Percentiles rank a stretch among this genome's conserved stretches.
Evolutionary conservation across 2,888 invertebrate species (phyloP).

Genomic region (Ptilodon capucinus): DNA sequence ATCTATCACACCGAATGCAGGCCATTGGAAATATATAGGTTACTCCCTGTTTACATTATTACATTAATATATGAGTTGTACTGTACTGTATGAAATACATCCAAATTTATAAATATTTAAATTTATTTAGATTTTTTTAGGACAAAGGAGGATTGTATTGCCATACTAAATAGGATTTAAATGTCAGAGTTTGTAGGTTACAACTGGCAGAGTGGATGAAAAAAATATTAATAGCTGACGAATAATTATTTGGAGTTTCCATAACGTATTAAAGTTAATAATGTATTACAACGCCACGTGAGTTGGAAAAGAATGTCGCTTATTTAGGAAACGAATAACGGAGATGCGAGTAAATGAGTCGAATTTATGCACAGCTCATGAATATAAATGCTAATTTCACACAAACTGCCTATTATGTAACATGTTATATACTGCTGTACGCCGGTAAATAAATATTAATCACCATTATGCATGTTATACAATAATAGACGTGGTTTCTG

Average conservation of each 20-base stretch:
- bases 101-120: too few species aligned
- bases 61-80: too few species aligned
- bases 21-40: not conserved
- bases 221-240: too few species aligned
- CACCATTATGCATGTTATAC: conserved; percentile 1
- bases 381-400: not conserved
- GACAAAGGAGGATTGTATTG: too few species aligned
- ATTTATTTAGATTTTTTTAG: too few species aligned
- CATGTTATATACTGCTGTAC: not conserved
- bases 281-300: not conserved
- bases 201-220: too few species aligned
- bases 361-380: not conserved
- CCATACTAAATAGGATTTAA: too few species aligned
- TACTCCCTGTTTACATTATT: not conserved
- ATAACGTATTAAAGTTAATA: not conserved
- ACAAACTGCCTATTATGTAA: not conserved
- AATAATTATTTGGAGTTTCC: too few species aligned
- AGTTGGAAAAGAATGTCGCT: not conserved
- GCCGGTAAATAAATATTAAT: not conserved
- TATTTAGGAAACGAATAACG: not conserved
- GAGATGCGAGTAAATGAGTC: not conserved
- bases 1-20: not conserved
- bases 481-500: not conserved
- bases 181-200: too few species aligned
- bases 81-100: too few species aligned